phyloP scores from a whole-genome alignment of 2,113 vertebrate species.

The Lophotis ruficrista region DNA sequence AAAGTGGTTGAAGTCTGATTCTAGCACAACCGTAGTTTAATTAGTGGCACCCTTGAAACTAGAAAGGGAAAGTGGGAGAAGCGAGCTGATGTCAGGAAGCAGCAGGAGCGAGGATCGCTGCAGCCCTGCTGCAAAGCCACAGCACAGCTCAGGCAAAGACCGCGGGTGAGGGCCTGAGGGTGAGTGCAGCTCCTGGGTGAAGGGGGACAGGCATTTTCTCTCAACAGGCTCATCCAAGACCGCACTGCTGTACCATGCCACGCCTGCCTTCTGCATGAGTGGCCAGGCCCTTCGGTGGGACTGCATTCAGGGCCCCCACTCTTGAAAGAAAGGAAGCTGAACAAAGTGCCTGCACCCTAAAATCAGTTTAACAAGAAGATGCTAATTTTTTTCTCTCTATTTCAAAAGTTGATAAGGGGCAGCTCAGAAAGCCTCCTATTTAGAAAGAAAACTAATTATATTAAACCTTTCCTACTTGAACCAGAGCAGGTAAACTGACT shows the following conservation, averaged over 20 bases:
- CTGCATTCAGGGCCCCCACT: neutral
- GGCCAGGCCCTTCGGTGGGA: accelerated
- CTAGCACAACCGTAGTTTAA: neutral
- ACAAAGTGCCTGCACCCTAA: neutral
- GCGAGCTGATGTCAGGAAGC: neutral
- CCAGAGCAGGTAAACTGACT: neutral
- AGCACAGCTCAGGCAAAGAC: neutral
- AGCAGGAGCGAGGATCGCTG: neutral
- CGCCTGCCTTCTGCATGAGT: no score
- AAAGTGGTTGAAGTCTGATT: neutral
- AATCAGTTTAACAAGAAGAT: neutral
- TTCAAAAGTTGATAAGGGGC: neutral
- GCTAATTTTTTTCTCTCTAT: neutral
- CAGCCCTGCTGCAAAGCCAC: neutral
- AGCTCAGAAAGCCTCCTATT: neutral
- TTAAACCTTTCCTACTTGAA: neutral
- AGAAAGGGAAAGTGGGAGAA: neutral
- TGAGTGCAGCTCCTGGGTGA: neutral
- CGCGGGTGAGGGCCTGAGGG: neutral
- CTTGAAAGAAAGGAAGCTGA: neutral
- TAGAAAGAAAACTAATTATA: neutral
- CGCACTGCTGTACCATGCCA: accelerated
- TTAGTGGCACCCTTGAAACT: neutral
- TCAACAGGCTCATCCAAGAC: neutral
- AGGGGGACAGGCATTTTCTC: neutral